These are phyloP conservation scores for Atethmia centrago DNA, from an alignment of 2,888 invertebrate genomes.

Conservation along the genomic window DNA sequence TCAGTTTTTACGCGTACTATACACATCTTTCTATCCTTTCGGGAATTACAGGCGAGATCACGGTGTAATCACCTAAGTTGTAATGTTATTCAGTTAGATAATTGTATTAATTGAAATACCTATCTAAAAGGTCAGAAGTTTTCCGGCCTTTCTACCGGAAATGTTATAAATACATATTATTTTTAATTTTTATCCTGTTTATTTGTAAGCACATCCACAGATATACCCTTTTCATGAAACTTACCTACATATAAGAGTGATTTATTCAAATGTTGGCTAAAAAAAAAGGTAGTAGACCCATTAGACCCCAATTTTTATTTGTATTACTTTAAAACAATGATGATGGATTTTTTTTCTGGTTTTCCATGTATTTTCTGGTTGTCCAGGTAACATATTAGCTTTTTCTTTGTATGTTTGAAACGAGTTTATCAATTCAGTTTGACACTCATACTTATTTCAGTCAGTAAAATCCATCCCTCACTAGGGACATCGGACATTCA, in stretches of 20 bases:
- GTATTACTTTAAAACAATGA: no score
- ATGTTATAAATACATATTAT: no score
- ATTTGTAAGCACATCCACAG: background rate
- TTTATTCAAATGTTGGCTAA: no score
- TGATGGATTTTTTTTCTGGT: background rate
- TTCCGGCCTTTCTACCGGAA: no score
- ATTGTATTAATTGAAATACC: background rate
- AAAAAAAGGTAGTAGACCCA: no score
- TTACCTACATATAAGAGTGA: background rate
- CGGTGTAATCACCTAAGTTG: background rate
- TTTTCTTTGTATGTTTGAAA: background rate
- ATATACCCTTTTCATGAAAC: background rate
- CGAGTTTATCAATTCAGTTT: background rate
- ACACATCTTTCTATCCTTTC: background rate
- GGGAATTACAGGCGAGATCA: background rate
- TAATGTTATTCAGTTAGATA: background rate
- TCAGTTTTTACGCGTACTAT: background rate
- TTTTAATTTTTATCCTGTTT: background rate
- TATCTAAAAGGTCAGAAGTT: background rate
- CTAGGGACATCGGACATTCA: slow-evolving; percentile 2
- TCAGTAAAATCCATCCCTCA: background rate
- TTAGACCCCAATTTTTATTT: no score
- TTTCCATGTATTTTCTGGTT: background rate
- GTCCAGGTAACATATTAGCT: background rate
- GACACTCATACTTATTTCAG: background rate